Percentiles rank a stretch among this genome's conserved stretches.
Evolutionary conservation across 2,888 invertebrate genomes (phyloP).

Genomic region (Nineta flava): DNA sequence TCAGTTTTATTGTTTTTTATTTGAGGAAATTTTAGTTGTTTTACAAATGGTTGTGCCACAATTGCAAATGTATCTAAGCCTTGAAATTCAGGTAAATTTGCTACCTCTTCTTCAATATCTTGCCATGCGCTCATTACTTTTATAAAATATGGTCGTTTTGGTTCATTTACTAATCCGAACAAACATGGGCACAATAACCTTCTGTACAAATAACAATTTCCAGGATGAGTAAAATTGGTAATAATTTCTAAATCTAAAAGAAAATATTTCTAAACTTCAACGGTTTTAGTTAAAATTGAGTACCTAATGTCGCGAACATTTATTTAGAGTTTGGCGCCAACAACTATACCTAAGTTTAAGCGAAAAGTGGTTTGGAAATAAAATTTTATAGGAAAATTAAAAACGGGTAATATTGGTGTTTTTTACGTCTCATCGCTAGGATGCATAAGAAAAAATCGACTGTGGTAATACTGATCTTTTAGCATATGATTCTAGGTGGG

Average conservation of each 20-base stretch:
- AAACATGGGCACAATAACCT: conserved; percentile 39
- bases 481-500: no score
- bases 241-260: conserved; percentile 27
- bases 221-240: conserved; percentile 24
- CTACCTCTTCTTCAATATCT: conserved; percentile 32
- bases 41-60: conserved; percentile 33
- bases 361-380: no score
- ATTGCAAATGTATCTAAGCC: conserved; percentile 39
- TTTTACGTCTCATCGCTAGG: no score
- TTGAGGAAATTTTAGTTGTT: conserved; percentile 27
- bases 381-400: no score
- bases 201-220: conserved; percentile 27
- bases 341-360: no score
- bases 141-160: conserved; percentile 22
- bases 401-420: no score
- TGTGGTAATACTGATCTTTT: no score
- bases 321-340: no score
- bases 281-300: no score
- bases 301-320: no score
- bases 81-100: conserved; percentile 28
- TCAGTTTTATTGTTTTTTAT: conserved; percentile 28
- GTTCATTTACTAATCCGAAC: conserved; percentile 24
- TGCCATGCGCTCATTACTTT: conserved; percentile 37
- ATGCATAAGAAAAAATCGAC: no score
- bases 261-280: no score